Evolutionary conservation across 2,113 vertebrate genomes (phyloP).

Genomic region (Numenius arquata): DNA sequence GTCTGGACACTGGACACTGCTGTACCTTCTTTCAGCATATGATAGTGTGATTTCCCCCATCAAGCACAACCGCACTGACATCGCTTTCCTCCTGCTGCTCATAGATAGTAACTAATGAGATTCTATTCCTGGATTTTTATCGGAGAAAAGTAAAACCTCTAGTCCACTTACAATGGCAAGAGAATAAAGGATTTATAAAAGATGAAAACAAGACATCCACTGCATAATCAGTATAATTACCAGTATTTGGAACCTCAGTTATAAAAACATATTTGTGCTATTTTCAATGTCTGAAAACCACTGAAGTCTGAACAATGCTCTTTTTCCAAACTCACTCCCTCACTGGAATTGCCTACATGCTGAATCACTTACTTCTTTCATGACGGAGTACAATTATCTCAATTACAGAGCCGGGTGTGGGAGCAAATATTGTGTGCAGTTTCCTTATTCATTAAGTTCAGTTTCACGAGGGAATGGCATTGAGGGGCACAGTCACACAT

Average conservation of each 20-base stretch:
- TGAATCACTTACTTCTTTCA: background rate
- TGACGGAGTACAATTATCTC: background rate
- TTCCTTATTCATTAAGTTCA: background rate
- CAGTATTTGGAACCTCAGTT: background rate
- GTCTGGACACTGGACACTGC: background rate
- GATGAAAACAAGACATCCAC: background rate
- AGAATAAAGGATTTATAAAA: background rate
- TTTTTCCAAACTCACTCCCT: background rate
- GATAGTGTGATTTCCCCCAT: background rate
- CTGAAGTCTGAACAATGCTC: background rate
- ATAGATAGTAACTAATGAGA: background rate
- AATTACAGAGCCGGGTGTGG: background rate
- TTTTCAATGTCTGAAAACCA: background rate
- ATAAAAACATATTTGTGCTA: background rate
- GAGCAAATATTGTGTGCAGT: background rate
- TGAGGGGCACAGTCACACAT: background rate
- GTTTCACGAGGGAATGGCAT: background rate
- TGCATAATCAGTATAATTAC: slow-evolving; percentile 2
- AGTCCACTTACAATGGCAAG: background rate
- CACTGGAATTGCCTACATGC: background rate
- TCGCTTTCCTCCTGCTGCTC: background rate
- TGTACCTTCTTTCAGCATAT: background rate
- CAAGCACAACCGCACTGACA: background rate
- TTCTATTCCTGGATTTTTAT: background rate
- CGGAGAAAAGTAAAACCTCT: background rate